These are phyloP conservation scores for Kryptolebias ocellatus DNA, from an alignment of 2,797 vertebrate species.

Conservation along the genomic window DNA sequence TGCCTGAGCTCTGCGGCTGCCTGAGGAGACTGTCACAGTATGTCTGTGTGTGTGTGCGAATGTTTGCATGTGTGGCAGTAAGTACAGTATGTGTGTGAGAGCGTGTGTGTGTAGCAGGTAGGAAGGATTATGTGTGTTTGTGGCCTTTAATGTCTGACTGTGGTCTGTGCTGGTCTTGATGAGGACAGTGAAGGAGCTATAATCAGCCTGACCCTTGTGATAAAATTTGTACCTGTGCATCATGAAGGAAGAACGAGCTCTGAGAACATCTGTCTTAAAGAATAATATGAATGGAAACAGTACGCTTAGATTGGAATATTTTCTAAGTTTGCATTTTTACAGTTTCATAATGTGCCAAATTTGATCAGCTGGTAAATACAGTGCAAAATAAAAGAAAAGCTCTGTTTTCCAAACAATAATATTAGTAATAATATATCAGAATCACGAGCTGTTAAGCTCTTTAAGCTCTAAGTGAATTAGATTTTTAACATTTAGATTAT, in stretches of 20 bases:
- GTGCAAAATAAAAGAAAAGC: neutral
- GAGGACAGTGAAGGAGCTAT: slow-evolving; percentile 68
- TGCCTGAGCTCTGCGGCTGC: slow-evolving; percentile 60
- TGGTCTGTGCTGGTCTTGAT: slow-evolving; percentile 61
- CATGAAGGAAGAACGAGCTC: neutral
- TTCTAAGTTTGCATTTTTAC: neutral
- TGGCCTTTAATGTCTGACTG: slow-evolving; percentile 59
- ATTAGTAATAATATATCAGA: no score
- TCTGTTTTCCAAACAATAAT: neutral
- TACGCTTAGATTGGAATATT: neutral
- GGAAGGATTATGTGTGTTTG: slow-evolving; percentile 33
- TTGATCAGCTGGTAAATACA: neutral
- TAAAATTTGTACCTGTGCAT: slow-evolving; percentile 19
- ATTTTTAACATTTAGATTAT: neutral
- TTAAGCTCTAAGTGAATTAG: no score
- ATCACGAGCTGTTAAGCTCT: no score
- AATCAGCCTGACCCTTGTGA: slow-evolving; percentile 60
- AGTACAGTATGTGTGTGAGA: slow-evolving; percentile 23
- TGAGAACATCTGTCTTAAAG: neutral
- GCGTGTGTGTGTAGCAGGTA: no score
- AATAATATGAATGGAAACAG: neutral
- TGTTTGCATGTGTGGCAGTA: slow-evolving; percentile 28
- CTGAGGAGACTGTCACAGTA: slow-evolving; percentile 49
- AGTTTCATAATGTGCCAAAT: no score
- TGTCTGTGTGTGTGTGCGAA: slow-evolving; percentile 18